A percentile compares a stretch with the other conserved stretches of the same genome.
Evolutionary conservation across 1,140 invertebrate species (phyloP).

Genomic region (Diorhabda elongata): DNA sequence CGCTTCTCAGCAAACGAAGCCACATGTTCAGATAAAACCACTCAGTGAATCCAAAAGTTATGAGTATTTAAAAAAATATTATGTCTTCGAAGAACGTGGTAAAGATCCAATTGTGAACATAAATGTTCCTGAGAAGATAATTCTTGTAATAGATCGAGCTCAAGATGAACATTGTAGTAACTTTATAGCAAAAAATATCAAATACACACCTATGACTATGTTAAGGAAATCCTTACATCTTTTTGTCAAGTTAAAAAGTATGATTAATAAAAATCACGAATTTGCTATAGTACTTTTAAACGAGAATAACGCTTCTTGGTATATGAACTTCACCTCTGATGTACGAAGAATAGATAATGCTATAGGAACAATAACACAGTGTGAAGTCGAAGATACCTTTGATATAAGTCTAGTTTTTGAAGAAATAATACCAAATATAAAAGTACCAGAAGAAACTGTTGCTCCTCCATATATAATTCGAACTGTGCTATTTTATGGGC

Average conservation of each 20-base stretch:
- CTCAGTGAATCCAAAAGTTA: too few species aligned
- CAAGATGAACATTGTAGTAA: conserved; percentile 56
- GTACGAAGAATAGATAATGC: conserved; percentile 55
- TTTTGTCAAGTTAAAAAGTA: conserved; percentile 62
- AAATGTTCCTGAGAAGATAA: conserved; percentile 60
- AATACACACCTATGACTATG: conserved; percentile 57
- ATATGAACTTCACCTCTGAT: conserved; percentile 62
- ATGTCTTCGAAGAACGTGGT: conserved; percentile 24
- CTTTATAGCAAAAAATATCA: conserved; percentile 57
- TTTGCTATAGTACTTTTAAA: conserved; percentile 63
- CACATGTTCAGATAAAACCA: too few species aligned
- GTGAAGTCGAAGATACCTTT: conserved; percentile 53
- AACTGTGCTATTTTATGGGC: conserved; percentile 61
- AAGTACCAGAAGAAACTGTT: conserved; percentile 46
- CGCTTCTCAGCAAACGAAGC: too few species aligned
- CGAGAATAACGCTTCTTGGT: conserved; percentile 53
- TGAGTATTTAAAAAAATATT: conserved; percentile 24
- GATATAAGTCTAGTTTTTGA: conserved; percentile 59
- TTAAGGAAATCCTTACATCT: conserved; percentile 61
- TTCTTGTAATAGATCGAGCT: conserved; percentile 64
- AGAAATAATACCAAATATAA: conserved; percentile 51
- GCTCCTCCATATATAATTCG: conserved; percentile 59
- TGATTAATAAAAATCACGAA: conserved; percentile 61
- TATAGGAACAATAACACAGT: conserved; percentile 54
- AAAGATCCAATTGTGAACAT: conserved; percentile 49